A percentile compares a stretch with the other conserved stretches of the same genome.
Conservation (phyloP, 2,888 invertebrate genomes). For the Elmis aenea region DNA sequence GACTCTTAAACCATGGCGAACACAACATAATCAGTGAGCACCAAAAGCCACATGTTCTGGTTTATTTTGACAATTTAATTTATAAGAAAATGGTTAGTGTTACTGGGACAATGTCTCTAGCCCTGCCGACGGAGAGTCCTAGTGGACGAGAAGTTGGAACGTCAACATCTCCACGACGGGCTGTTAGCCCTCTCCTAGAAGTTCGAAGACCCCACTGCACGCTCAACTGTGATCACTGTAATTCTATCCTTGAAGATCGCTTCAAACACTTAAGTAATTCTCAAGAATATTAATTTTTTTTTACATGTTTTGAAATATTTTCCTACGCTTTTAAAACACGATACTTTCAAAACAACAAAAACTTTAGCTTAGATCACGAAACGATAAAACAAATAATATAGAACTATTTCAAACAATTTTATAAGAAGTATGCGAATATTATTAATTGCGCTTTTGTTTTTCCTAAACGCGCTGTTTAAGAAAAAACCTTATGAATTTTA, state of each 20-base stretch:
- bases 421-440: too few species aligned
- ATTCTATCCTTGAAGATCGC: constrained; percentile 62
- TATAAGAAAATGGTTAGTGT: constrained; percentile 26
- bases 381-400: too few species aligned
- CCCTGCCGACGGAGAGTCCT: constrained; percentile 51
- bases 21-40: constrained; percentile 6
- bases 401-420: too few species aligned
- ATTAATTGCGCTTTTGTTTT: too few species aligned
- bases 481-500: too few species aligned
- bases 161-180: constrained; percentile 60
- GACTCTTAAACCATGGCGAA: constrained; percentile 18
- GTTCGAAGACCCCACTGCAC: constrained; percentile 68
- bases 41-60: constrained; percentile 5
- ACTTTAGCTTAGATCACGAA: too few species aligned
- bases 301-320: constrained; percentile 2
- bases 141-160: constrained; percentile 44
- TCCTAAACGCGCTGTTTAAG: too few species aligned
- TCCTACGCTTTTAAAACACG: too few species aligned
- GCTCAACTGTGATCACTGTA: constrained; percentile 68
- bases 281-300: constrained; percentile 44
- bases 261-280: constrained; percentile 60
- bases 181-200: constrained; percentile 65
- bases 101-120: constrained; percentile 51
- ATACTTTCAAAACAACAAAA: too few species aligned
- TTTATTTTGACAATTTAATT: constrained; percentile 1